These are phyloP conservation scores for Habrosyne pyritoides DNA, from an alignment of 2,888 invertebrate species.

Conservation along the genomic window DNA sequence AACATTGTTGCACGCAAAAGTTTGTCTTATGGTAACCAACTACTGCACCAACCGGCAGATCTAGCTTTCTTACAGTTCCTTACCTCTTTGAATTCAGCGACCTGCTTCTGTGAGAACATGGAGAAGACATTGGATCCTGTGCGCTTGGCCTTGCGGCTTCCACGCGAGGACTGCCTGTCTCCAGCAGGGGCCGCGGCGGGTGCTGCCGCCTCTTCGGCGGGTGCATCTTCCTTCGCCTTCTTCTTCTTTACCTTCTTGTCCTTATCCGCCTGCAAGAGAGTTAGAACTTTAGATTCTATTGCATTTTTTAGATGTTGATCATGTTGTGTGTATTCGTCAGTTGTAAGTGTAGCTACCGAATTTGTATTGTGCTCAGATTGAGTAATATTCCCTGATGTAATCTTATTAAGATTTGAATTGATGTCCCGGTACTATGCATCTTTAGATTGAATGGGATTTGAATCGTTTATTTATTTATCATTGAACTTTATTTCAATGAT, in stretches of 20 bases:
- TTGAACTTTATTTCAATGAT: not conserved
- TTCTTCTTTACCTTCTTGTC: constrained; percentile 96
- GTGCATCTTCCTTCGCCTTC: constrained; percentile 87
- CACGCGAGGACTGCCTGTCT: constrained; percentile 90
- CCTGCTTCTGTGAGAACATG: constrained; percentile 98
- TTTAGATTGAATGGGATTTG: not conserved
- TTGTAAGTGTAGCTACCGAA: no score
- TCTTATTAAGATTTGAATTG: not conserved
- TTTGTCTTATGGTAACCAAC: no score
- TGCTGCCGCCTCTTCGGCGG: constrained; percentile 86
- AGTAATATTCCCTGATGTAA: not conserved
- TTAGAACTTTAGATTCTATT: constrained; percentile 12
- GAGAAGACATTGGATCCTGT: constrained; percentile 98
- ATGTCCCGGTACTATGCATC: not conserved
- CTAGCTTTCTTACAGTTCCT: constrained; percentile 34
- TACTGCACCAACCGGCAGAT: not conserved
- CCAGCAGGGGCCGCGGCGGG: constrained; percentile 85
- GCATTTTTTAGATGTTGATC: not conserved
- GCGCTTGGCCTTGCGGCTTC: constrained; percentile 92
- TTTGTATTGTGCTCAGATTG: not conserved
- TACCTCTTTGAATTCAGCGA: constrained; percentile 98
- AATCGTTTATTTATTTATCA: not conserved
- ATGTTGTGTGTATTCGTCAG: not conserved
- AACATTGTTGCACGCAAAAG: no score
- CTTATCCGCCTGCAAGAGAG: constrained; percentile 90